Conservation (phyloP, 2,888 invertebrate species). For the Coremacera marginata region DNA sequence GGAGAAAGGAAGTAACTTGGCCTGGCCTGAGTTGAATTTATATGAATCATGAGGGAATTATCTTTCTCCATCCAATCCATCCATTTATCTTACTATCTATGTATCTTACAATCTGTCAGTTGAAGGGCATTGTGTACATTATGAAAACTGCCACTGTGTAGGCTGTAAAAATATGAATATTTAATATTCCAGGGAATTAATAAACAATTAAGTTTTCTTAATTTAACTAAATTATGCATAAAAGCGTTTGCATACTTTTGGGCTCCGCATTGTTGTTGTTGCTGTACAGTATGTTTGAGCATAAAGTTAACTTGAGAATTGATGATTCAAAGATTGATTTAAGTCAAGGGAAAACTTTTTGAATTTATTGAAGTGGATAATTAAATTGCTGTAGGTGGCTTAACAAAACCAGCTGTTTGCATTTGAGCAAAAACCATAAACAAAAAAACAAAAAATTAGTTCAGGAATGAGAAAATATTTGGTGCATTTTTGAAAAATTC, state of each 20-base stretch:
- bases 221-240: neutral
- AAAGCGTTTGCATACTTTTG: neutral
- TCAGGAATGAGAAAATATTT: too few species aligned
- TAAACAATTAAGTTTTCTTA: constrained; percentile 13
- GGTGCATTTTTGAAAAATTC: too few species aligned
- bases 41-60: neutral
- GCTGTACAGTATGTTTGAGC: neutral
- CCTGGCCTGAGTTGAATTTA: neutral
- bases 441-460: too few species aligned
- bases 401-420: too few species aligned
- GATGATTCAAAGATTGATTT: neutral
- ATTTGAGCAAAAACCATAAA: too few species aligned
- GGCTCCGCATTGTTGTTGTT: neutral
- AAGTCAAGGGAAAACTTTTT: neutral
- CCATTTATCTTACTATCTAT: neutral
- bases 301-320: neutral
- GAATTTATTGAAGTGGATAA: neutral
- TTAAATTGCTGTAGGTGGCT: too few species aligned
- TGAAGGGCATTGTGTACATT: neutral
- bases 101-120: neutral
- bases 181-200: constrained; percentile 16
- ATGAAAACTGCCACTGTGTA: neutral
- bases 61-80: neutral
- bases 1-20: neutral
- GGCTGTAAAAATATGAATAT: neutral